phyloP scores from a whole-genome alignment of 2,888 invertebrate species.

The Drosophila monieri region DNA sequence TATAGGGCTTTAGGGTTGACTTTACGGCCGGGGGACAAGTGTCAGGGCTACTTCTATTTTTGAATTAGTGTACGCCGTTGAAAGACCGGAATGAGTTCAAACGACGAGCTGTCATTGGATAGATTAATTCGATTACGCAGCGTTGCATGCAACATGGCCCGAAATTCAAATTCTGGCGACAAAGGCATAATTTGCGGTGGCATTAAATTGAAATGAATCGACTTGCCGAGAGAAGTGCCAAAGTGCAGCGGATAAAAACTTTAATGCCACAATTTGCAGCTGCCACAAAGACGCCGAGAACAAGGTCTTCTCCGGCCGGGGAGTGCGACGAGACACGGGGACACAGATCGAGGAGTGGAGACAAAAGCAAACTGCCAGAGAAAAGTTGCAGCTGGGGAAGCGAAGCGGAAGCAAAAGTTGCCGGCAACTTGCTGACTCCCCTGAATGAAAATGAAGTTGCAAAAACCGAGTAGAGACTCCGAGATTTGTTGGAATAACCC shows the following conservation, averaged over 20 bases:
- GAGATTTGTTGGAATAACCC: conserved; percentile 29
- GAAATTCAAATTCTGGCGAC: conserved; percentile 16
- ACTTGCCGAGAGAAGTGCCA: conserved; percentile 10
- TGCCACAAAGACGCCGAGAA: conserved; percentile 33
- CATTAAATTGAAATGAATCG: conserved; percentile 46
- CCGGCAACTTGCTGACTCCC: conserved; percentile 53
- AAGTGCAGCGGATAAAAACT: conserved; percentile 43
- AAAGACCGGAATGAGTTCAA: neutral
- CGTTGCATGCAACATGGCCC: neutral
- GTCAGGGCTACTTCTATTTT: neutral
- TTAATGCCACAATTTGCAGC: conserved; percentile 66
- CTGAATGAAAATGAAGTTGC: conserved; percentile 37
- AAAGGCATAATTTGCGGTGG: conserved; percentile 44
- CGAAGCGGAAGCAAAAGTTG: conserved; percentile 40
- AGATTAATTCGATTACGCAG: conserved; percentile 34
- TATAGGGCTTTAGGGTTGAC: conserved; percentile 34
- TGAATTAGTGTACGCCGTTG: neutral
- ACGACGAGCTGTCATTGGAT: conserved; percentile 3
- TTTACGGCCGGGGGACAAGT: conserved; percentile 22
- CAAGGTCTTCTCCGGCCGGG: conserved; percentile 7
- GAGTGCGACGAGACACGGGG: conserved; percentile 5
- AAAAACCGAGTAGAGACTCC: conserved; percentile 10
- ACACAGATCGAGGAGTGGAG: conserved; percentile 9
- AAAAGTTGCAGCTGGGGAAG: conserved; percentile 40
- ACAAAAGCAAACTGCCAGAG: conserved; percentile 24